Conservation (phyloP, 2,113 vertebrate genomes). For the Aramus guarauna region DNA sequence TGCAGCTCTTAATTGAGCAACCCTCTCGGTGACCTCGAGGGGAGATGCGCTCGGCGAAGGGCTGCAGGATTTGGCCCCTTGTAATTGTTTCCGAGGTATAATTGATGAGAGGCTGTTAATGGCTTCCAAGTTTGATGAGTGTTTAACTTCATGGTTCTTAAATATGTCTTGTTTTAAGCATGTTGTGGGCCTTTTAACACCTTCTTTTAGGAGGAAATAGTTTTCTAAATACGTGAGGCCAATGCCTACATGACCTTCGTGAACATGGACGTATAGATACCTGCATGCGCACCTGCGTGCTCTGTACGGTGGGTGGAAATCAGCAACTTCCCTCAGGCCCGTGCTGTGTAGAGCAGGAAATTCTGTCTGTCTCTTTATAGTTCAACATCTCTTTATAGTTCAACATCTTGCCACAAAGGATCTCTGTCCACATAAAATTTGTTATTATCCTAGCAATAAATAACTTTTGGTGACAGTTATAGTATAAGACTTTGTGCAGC, state of each 20-base stretch:
- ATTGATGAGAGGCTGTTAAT: constrained; percentile 40
- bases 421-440: constrained; percentile 51
- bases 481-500: constrained; percentile 48
- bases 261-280: not conserved
- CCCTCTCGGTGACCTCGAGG: not conserved
- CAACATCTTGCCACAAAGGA: not conserved
- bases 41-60: not conserved
- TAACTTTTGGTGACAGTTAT: constrained; percentile 67
- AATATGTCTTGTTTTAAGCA: not conserved
- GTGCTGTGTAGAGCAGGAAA: not conserved
- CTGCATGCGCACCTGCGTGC: not conserved
- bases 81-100: constrained; percentile 20
- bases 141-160: constrained; percentile 3
- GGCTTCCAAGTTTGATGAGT: constrained; percentile 20
- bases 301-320: not conserved
- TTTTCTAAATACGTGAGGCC: not conserved
- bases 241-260: not conserved
- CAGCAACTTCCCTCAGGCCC: not conserved
- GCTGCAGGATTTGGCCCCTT: not conserved
- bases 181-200: not conserved
- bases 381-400: not conserved
- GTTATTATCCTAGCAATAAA: constrained; percentile 62
- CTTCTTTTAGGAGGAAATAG: not conserved
- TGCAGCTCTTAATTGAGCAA: not conserved
- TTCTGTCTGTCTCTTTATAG: not conserved